phyloP scores from a whole-genome alignment of 2,888 invertebrate species.

The Drosophila putrida region DNA sequence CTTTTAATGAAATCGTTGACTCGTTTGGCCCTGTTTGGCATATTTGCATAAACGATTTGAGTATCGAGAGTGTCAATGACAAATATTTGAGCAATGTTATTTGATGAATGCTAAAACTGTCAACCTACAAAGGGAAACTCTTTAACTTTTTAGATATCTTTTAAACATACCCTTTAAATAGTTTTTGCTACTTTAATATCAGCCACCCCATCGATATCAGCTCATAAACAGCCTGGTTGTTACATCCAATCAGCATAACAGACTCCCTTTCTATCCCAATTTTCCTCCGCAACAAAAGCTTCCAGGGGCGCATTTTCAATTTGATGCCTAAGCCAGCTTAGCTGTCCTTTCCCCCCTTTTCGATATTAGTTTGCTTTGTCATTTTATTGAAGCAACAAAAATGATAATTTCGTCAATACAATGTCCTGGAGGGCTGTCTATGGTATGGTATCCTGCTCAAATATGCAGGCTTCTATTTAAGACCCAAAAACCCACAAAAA shows the following conservation, averaged over 20 bases:
- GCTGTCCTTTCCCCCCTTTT: constrained; percentile 1
- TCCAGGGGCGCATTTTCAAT: constrained; percentile 58
- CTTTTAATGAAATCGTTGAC: constrained; percentile 49
- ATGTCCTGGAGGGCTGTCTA: constrained; percentile 44
- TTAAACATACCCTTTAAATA: constrained; percentile 5
- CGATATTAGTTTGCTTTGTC: constrained; percentile 76
- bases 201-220: constrained; percentile 27
- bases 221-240: constrained; percentile 36
- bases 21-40: constrained; percentile 15
- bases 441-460: constrained; percentile 23
- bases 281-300: constrained; percentile 34
- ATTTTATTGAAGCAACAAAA: constrained; percentile 78
- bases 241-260: constrained; percentile 62
- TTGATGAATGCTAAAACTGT: constrained; percentile 32
- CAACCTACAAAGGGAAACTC: constrained; percentile 3
- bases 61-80: constrained; percentile 45
- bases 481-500: constrained; percentile 46
- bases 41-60: constrained; percentile 71
- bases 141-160: background rate
- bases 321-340: constrained; percentile 70
- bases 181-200: constrained; percentile 19
- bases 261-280: constrained; percentile 4
- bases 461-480: constrained; percentile 42
- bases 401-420: constrained; percentile 76
- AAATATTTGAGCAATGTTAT: constrained; percentile 62